These are phyloP conservation scores for Babylonia areolata DNA, from an alignment of 1,140 invertebrate species.

Conservation along the genomic window DNA sequence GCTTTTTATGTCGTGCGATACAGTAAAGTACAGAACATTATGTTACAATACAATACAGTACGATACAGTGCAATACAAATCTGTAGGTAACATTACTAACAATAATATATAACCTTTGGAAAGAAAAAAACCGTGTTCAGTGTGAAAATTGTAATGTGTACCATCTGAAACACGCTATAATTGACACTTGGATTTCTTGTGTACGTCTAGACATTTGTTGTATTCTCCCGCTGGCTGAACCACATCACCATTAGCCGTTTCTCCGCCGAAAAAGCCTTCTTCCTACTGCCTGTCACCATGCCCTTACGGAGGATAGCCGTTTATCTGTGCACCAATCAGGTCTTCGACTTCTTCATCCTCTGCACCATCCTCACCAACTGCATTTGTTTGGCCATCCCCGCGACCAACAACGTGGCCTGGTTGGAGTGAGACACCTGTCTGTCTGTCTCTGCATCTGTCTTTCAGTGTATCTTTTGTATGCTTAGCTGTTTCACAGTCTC, in stretches of 20 bases:
- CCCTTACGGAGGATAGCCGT: conserved; percentile 88
- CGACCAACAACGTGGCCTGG: conserved; percentile 87
- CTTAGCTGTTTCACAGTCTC: too few relatives aligned
- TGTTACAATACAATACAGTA: too few relatives aligned
- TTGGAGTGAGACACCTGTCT: conserved; percentile 88
- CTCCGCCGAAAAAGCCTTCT: conserved; percentile 91
- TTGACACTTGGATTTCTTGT: too few relatives aligned
- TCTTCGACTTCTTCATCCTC: conserved; percentile 97
- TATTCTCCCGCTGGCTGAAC: conserved; percentile 93
- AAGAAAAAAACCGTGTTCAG: too few relatives aligned
- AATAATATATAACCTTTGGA: too few relatives aligned
- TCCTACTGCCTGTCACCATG: conserved; percentile 94
- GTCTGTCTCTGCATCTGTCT: not conserved
- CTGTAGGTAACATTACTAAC: too few relatives aligned
- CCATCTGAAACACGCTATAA: too few relatives aligned
- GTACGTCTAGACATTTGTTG: conserved; percentile 99
- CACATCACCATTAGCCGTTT: conserved; percentile 97
- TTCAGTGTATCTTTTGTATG: too few relatives aligned
- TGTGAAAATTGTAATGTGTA: too few relatives aligned
- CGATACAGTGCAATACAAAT: too few relatives aligned
- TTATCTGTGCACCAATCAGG: conserved; percentile 87
- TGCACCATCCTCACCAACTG: conserved; percentile 96
- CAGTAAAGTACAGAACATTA: too few relatives aligned
- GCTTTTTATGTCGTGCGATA: too few relatives aligned
- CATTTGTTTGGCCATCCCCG: conserved; percentile 95